phyloP scores from a whole-genome alignment of 1,140 invertebrate species.

The Eupeodes corollae region DNA sequence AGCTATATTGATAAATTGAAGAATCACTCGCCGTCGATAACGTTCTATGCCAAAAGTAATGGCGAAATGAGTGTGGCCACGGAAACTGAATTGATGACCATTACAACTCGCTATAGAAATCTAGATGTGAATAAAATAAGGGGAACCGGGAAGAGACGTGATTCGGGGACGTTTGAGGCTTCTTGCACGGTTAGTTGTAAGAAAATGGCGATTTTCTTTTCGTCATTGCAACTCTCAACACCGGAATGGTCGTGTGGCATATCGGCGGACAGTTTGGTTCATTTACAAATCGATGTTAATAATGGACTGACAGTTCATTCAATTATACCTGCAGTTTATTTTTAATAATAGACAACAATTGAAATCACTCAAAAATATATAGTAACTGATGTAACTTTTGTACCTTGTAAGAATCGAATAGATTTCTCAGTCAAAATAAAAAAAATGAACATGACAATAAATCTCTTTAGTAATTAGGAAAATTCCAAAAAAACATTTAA shows the following conservation, averaged over 20 bases:
- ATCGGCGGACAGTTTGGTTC: constrained; percentile 22
- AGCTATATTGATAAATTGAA: constrained; percentile 72
- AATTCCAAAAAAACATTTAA: no score
- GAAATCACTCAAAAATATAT: no score
- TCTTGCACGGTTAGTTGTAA: constrained; percentile 30
- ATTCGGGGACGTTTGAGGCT: constrained; percentile 11
- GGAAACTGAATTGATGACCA: constrained; percentile 60
- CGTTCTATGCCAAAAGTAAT: constrained; percentile 53
- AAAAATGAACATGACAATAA: no score
- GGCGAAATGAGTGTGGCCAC: constrained; percentile 63
- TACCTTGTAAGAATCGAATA: no score
- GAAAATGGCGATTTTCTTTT: constrained; percentile 27
- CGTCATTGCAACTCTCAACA: constrained; percentile 25
- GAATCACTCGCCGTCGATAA: constrained; percentile 55
- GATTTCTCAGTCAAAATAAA: no score
- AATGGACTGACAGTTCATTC: constrained; percentile 25
- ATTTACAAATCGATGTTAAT: constrained; percentile 26
- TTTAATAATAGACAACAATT: background rate
- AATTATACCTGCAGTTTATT: constrained; percentile 27
- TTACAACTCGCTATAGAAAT: constrained; percentile 65
- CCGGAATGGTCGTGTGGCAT: constrained; percentile 27
- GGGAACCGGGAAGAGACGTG: background rate
- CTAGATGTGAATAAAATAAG: constrained; percentile 34
- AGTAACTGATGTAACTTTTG: no score
- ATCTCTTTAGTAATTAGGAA: no score